These are phyloP conservation scores for Campoletis sonorensis DNA, from an alignment of 1,140 invertebrate genomes.

Conservation along the genomic window DNA sequence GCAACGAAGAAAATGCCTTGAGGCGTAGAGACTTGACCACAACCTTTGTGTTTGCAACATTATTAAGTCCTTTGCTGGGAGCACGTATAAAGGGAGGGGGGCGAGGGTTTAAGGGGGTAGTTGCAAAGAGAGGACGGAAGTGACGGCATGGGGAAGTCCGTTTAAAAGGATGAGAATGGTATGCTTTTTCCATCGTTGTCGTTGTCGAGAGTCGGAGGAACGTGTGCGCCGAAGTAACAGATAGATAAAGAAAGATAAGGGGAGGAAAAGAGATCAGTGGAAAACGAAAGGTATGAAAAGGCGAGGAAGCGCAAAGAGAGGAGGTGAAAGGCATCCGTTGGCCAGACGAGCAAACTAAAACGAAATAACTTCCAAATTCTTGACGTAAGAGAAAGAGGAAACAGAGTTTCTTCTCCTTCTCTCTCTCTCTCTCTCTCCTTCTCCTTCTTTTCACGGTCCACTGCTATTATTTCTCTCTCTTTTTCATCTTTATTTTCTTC, in stretches of 20 bases:
- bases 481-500: neutral
- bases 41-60: conserved; percentile 68
- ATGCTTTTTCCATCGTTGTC: conserved; percentile 28
- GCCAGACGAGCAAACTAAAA: conserved; percentile 59
- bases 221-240: neutral
- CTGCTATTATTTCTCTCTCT: neutral
- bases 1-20: conserved; percentile 58
- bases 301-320: conserved; percentile 50
- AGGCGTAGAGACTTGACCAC: conserved; percentile 67
- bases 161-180: neutral
- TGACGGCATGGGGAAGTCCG: conserved; percentile 2
- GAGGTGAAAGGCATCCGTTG: conserved; percentile 42
- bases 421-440: neutral
- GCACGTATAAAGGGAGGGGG: neutral
- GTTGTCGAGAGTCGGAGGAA: neutral
- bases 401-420: conserved; percentile 10
- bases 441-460: conserved; percentile 1
- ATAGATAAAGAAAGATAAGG: neutral
- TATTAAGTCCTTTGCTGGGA: conserved; percentile 69
- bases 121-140: conserved; percentile 55
- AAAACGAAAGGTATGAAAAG: conserved; percentile 47
- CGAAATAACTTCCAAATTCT: conserved; percentile 66
- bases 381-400: conserved; percentile 42
- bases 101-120: conserved; percentile 15
- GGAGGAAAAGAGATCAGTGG: conserved; percentile 32